Evolutionary conservation across 2,888 invertebrate genomes (phyloP), one percentile per base, ranked within the genome.

Genomic region (Eumerus sabulonum): DNA sequence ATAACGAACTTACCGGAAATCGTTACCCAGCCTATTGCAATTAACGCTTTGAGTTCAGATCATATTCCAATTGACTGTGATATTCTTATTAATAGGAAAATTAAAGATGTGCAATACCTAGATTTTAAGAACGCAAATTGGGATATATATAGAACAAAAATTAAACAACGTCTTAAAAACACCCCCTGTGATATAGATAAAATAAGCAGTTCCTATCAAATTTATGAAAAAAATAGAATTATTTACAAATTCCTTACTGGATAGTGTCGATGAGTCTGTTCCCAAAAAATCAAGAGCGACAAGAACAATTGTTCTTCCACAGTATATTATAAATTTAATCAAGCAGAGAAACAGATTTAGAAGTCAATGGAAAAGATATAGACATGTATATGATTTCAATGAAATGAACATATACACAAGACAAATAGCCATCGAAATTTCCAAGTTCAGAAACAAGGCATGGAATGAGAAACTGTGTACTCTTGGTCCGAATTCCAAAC

Each of bases 71-170:
- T 54, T 18, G 12, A 38, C 9, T 53, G 51, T 54, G 54, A 54
- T 54, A 38, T 54, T 40, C 40, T 54, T 40, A 11, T 54, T 1
- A 54, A 16, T 16, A 38, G 16, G 14, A 53, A 14, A 9, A 53
- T 11, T 16, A 38, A 38, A 53, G 16, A 36, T 54, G 40, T 38
- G 38, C 54, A 54, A 54, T 40, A 17, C 18, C 40, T 54, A 54
- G 54, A 54, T 40, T 54, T 54, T 38, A 54, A 54, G n/a, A 54
- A 54, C 12, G 54, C 54, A 1, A 54, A 54, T 40, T 54, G 54
- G 54, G 12, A 54, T 54, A 54, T 16, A 16, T 54, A 12, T 54
- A 54, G 40, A 54, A 9, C 17, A 9, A 40, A 17, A 54, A 17
- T 54, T 5, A 54, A 54, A 17, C 38, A 53, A 53, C 48, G 47